Base-by-base conservation (phyloP, 2,113 vertebrate species). In the Pangasianodon gigas region DNA sequence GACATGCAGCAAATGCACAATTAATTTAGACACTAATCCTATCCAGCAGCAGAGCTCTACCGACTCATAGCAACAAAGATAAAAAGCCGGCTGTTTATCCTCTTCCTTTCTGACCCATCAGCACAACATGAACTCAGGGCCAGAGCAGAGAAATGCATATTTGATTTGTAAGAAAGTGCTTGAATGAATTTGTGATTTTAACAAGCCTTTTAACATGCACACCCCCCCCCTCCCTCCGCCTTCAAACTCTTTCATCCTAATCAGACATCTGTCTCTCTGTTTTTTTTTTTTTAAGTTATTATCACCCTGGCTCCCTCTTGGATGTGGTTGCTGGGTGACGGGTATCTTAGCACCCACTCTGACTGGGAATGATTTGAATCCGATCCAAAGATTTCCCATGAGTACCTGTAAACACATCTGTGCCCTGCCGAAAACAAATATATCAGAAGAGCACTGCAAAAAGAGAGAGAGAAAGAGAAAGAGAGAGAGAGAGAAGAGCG, bases 271-370 rank as follows among this genome's bases (percentile, higher is more conserved):
- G 98, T 98, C 98, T 98, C 98, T 98, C 97, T 97, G 94, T 96
- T 99, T 97, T 82, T 82, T 96, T 99, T 87, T 87, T 99, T 99
- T 98, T 97, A 98, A 98, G 98, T 99, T 99, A 99, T 99, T 99
- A 99, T 99, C 97, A 96, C 97, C 97, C 96, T 94, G 96, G 97
- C 97, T 99, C 98, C 98, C 98, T 97, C 97, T 98, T 98, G 98
- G 98, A 98, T 98, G 97, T 96, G 98, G 98, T 99, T 99, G 98
- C 98, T 96, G 98, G 98, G 98, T 99, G 98, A 99, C 97, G 97
- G 97, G 98, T 98, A 99, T 98, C 98, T 98, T 98, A 98, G 98
- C 98, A 98, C 97, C 98, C 98, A 99, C 97, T 99, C 97, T 97
- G 97, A 99, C 98, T 98, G 97, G 97, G 98, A 98, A 98, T 97